Base-by-base conservation (phyloP, 2,113 vertebrate genomes). In the Suncus etruscus region DNA sequence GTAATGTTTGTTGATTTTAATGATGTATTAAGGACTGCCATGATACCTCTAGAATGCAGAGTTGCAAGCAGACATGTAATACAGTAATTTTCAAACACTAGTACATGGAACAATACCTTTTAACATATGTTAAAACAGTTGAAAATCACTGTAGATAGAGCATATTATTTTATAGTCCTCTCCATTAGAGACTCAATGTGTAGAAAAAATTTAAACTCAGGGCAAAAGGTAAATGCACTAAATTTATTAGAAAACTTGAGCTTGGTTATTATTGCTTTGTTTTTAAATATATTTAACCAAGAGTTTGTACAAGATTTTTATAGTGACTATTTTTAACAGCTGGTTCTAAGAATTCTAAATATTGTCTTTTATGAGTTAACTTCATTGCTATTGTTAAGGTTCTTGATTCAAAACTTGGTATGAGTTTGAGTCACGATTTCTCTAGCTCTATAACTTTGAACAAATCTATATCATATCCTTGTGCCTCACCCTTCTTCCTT, bases 161-260 rank as follows among this genome's bases (percentile, higher is more conserved):
- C 51, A 16, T 4, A 20, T 6, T 11, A 24, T 68, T 69, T 5
- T 48, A 18, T 5, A 31, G 6, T 81, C 18, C 20, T 65, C 8
- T 61, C 31, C 5, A 69, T 12, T 22, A 47, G 32, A 92, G 11
- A 76, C 8, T 76, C 32, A 70, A 20, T 12, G 73, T 12, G 68
- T 0, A 72, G 61, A 90, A 76, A 83, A 89, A 31, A 4, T 69
- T 86, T 18, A 86, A 47, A 31, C 74, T 29, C 25, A 50, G 11
- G 0, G 11, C 65, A 66, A 61, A 93, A 88, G 22, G 11, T 66
- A 29, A 78, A 63, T 69, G 18, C 47, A 76, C n/a, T 58, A 48
- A 87, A 92, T 77, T 83, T 66, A 87, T 48, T 75, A 92, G 39
- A 70, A 87, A 78, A 75, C 3, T 75, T 66, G 65, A 1, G 48